Conservation (phyloP, 2,113 vertebrate species). For the Pampusana beccarii region DNA sequence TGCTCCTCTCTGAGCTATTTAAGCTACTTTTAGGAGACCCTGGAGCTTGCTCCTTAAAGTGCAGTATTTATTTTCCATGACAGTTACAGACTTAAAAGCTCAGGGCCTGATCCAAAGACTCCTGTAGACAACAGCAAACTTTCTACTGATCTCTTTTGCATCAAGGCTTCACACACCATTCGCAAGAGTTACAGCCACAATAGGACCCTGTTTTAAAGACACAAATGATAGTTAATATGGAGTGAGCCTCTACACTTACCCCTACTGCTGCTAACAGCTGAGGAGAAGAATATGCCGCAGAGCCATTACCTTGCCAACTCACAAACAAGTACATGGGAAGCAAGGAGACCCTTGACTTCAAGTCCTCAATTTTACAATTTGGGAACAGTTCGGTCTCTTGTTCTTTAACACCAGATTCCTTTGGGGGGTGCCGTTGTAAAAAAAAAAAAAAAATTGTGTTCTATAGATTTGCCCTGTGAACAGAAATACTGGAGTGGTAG, state of each 20-base stretch:
- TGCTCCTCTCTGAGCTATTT: constrained; percentile 41
- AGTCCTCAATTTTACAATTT: not conserved
- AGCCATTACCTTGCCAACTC: not conserved
- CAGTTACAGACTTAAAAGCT: constrained; percentile 50
- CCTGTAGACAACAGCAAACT: not conserved
- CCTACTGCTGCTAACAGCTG: not conserved
- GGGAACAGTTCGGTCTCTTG: not conserved
- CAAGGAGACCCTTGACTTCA: not conserved
- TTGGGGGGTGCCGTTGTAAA: not conserved
- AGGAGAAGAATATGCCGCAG: not conserved
- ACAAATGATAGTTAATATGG: not conserved
- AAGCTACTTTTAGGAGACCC: constrained; percentile 56
- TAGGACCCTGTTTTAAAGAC: not conserved
- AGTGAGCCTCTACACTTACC: not conserved
- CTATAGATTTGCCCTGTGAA: not conserved
- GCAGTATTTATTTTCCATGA: constrained; percentile 51
- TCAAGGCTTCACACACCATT: not conserved
- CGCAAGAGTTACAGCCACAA: not conserved
- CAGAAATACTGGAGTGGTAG: not conserved
- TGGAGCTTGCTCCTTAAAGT: constrained; percentile 55
- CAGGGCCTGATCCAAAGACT: not conserved
- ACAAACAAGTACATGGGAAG: not conserved
- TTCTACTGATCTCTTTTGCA: not conserved
- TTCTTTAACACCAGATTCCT: not conserved
- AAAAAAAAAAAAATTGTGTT: not conserved